Base-by-base conservation (phyloP, 2,113 vertebrate genomes). In the Gymnarchus niloticus region DNA sequence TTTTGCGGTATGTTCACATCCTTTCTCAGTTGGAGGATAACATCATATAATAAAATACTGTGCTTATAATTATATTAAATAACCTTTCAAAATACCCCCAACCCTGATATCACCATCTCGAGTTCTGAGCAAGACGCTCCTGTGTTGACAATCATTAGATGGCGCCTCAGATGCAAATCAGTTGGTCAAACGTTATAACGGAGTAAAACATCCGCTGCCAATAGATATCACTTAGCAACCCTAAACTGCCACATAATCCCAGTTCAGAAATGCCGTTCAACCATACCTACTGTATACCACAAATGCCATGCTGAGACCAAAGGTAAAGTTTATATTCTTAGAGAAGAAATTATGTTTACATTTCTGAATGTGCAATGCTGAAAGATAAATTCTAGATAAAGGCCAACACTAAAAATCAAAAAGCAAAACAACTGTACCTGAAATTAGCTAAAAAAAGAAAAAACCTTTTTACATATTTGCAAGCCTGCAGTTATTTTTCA, bases 331-430 rank as follows among this genome's bases (percentile, higher is more conserved):
- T n/a, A 86, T 80, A 69, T 80, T 54, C 56, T 54, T n/a, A 25
- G 46, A 59, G 78, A 54, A 28, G n/a, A 21, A 12, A 52, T 51
- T 65, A 3, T 37, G 25, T 44, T 61, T 21, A 37, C 12, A 85
- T 80, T 80, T 86, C 56, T 46, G 44, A 56, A 61, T 23, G 49
- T 61, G 37, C 84, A 86, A 61, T 10, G 19, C 46, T 46, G 51
- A 84, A 57, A 81, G 57, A 65, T 14, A n/a, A 56, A 81, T 86
- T 86, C 85, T 44, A 86, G 46, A 33, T 59, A 78, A 85, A 81
- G 41, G 73, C 52, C 41, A 81, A 59, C 73, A 54, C 37, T 59
- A 59, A 81, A 77, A 78, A 80, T 80, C 51, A 85, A 56, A 76
- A 78, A 48, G 65, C 23, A 78, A 78, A 82, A 82, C 28, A 12